phyloP scores from a whole-genome alignment of 2,797 vertebrate genomes.

The Apodemus agrarius region DNA sequence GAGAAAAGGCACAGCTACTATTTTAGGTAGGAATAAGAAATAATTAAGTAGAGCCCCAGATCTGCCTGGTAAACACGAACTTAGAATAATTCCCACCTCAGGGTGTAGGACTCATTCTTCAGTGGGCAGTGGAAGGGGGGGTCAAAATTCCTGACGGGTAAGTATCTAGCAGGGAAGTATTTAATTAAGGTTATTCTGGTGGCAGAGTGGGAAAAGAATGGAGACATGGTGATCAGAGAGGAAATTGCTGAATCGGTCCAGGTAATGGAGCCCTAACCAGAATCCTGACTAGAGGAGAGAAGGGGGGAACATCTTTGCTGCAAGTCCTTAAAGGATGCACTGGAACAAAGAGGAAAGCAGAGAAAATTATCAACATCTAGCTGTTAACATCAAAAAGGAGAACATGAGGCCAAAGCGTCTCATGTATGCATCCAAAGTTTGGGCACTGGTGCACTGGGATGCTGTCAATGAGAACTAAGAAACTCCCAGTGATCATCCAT shows the following conservation, averaged over 20 bases:
- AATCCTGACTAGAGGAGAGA: neutral
- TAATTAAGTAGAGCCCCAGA: neutral
- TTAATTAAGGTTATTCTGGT: neutral
- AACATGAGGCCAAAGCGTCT: neutral
- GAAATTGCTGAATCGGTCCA: neutral
- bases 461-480: neutral
- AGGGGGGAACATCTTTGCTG: neutral
- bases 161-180: neutral
- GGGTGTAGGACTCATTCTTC: neutral
- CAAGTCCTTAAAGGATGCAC: neutral
- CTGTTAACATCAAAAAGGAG: neutral
- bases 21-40: neutral
- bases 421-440: neutral
- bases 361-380: conserved; percentile 10
- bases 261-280: neutral
- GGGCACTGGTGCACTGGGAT: neutral
- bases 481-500: neutral
- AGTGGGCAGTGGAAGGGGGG: neutral
- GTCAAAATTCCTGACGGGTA: neutral
- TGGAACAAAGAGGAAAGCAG: neutral
- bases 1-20: neutral
- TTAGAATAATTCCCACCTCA: neutral
- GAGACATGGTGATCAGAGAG: neutral
- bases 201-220: neutral
- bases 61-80: neutral